Base-by-base conservation (phyloP, 2,888 invertebrate genomes). In the Dolichopus griseipennis region DNA sequence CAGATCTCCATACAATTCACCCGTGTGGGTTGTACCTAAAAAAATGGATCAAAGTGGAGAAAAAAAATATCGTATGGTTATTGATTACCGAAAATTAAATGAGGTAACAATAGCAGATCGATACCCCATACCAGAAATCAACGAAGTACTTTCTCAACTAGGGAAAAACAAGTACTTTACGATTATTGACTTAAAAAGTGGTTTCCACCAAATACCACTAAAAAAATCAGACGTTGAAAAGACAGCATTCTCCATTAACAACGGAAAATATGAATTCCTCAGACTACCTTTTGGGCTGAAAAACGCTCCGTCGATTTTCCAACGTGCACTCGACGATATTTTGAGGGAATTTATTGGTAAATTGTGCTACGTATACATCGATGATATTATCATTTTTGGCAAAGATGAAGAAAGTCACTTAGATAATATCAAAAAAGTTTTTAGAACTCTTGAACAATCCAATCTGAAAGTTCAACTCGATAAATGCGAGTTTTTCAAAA, bases 401-500 rank as follows among this genome's bases (percentile, higher is more conserved):
- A 15, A 63, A 27, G 12, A 63, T 15, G 63, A 63, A 63, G 21
- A 34, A 34, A 34, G 6, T 9, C 34, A 7, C 7, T 43, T 7
- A 10, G 3, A 43, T 15, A 15, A 43, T 15, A 43, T 43, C 15
- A 43, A 15, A 12, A 6, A 9, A 15, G 12, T 43, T 12, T 43
- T 43, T 15, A 6, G 12, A 15, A 43, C 15, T 15, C 12, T 43
- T 9, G 12, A 64, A 27, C 27, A 18, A 6, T 27, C 63, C 6
- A 68, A 64, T 22, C 20, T 68, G 61, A 68, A 68, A 64, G 41
- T 68, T 7, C 68, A 75, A 66, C 43, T 75, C 0, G 73, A 75
- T 52, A 75, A 74, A 68, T 73, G 71, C n/a, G 72, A 76, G 69
- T 76, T 77, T 69, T 69, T 77, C 10, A 69, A 68, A 62, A 73